Evolutionary conservation across 53 echinoderm and acorn worm genomes (phyloP), one percentile per base, ranked within the genome.

Genomic region (Paracentrotus lividus): DNA sequence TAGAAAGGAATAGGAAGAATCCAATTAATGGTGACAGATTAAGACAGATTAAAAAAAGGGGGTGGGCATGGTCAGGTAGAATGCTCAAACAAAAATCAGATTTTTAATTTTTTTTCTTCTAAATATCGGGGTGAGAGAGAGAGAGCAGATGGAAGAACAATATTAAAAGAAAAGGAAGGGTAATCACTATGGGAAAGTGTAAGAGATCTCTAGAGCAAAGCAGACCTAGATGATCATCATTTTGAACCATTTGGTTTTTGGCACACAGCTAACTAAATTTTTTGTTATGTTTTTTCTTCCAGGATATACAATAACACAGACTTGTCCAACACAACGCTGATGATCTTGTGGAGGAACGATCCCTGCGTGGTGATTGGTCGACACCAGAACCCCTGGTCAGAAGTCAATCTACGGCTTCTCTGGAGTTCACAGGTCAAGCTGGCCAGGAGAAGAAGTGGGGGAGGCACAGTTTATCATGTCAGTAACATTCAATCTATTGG

Each of bases 381-480:
- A 77, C 99, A 99, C 51, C 97, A 97, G 93, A 97, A 99, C 69
- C 99, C 99, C 18, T 99, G 99, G 99, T 95, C 94, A 4, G 99
- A 99, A 94, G 97, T 96, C 94, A 95, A 97, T 67, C 95, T 97
- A 34, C 78, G 81, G 16, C 92, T 93, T 65, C 91, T 99, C 53
- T 69, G 90, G 91, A 93, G 72, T 52, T 91, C 97, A 60, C 78
- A 94, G 36, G 94, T 99, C 61, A 96, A 85, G 38, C 90, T 99
- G 23, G 99, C 99, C 16, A 85, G 99, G 45, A 95, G 99, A 52
- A 58, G 96, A 49, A 97, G 97, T 78, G 99, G 99, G 13, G 99
- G 99, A 54, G 99, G 99, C 6, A 96, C 99, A 15, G 99, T 99
- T 2, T 99, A 99, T 94, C 99, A 98, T 94, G 98, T 98, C 86